Evolutionary conservation across 2,113 vertebrate genomes (phyloP).

Genomic region (Ailuropoda melanoleuca): DNA sequence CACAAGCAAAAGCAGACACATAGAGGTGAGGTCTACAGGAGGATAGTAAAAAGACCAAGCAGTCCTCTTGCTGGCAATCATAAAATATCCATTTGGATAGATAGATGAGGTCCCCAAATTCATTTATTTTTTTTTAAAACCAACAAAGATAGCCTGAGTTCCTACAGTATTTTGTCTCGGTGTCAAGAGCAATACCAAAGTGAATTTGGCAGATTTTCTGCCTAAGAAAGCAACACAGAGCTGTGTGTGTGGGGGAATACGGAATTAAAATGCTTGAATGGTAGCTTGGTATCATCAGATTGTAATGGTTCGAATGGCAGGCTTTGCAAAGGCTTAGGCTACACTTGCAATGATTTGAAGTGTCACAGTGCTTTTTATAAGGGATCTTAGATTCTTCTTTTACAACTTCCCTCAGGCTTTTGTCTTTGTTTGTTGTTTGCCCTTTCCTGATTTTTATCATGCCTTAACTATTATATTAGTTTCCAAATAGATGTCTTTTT

Average conservation of each 20-base stretch:
- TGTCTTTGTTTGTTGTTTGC: not conserved
- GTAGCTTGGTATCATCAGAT: not conserved
- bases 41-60: not conserved
- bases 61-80: not conserved
- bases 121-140: not conserved
- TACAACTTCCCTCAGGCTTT: not conserved
- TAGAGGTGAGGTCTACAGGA: not conserved
- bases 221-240: not conserved
- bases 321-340: not conserved
- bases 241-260: not conserved
- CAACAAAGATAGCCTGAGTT: not conserved
- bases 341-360: not conserved
- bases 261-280: not conserved
- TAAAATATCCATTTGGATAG: not conserved
- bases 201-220: not conserved
- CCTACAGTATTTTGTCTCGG: not conserved
- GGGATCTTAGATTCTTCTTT: not conserved
- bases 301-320: not conserved
- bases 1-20: not conserved
- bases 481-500: not conserved
- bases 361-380: not conserved
- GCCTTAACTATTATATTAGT: not conserved
- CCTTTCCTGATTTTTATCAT: constrained; percentile 8
- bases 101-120: not conserved
- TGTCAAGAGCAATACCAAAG: not conserved